Conservation (phyloP, 2,797 vertebrate species). For the Chrosomus eos region DNA sequence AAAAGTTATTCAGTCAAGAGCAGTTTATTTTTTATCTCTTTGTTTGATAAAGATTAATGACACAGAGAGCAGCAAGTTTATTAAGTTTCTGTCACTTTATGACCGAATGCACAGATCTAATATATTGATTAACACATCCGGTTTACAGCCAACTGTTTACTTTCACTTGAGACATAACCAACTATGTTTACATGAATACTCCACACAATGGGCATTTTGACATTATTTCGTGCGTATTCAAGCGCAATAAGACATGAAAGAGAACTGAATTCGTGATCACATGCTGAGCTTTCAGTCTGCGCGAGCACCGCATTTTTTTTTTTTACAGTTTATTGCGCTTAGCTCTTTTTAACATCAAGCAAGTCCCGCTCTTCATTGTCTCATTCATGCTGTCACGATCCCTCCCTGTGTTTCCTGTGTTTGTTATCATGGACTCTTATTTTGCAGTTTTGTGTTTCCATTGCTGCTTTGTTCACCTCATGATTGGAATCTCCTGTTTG, state of each 20-base stretch:
- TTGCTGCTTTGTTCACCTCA: too few species aligned
- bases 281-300: background rate
- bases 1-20: background rate
- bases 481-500: too few species aligned
- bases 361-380: background rate
- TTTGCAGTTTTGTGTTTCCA: too few species aligned
- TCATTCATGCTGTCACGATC: background rate
- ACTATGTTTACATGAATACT: background rate
- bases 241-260: background rate
- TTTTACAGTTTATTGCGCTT: background rate
- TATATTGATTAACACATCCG: background rate
- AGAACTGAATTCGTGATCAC: background rate
- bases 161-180: background rate
- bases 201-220: background rate
- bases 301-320: background rate
- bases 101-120: background rate
- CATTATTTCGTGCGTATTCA: background rate
- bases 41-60: background rate
- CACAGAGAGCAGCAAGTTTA: background rate
- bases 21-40: background rate
- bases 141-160: background rate
- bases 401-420: too few species aligned
- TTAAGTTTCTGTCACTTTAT: background rate
- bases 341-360: background rate
- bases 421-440: too few species aligned